These are phyloP conservation scores for Orientallactaga sibirica DNA, from an alignment of 2,797 vertebrate genomes.

Conservation along the genomic window DNA sequence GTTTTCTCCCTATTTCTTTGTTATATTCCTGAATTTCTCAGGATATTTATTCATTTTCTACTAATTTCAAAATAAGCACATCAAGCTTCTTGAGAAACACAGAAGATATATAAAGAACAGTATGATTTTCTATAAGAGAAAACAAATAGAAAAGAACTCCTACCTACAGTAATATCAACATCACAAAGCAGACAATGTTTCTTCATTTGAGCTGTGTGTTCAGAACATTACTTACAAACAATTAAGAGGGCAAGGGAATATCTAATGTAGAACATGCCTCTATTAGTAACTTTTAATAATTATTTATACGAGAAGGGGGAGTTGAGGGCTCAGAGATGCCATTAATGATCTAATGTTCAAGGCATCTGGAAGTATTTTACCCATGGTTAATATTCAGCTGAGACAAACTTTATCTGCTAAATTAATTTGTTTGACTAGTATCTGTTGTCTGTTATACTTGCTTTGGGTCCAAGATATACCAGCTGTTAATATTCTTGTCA, in stretches of 20 bases:
- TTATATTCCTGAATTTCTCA: neutral
- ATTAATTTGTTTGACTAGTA: neutral
- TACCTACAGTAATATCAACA: neutral
- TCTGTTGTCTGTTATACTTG: neutral
- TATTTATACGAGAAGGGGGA: neutral
- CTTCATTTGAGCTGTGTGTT: neutral
- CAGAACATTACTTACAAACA: neutral
- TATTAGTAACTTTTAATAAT: slow-evolving; percentile 16
- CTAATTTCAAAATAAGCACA: slow-evolving; percentile 43
- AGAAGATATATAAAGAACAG: neutral
- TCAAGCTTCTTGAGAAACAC: neutral
- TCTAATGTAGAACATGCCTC: neutral
- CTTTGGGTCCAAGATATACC: neutral
- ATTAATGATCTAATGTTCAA: neutral
- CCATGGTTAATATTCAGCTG: neutral
- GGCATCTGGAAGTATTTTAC: neutral
- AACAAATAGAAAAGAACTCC: neutral
- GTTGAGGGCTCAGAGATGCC: neutral
- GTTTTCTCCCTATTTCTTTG: slow-evolving; percentile 12
- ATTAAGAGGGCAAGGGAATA: neutral
- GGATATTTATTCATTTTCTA: neutral
- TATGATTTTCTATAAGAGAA: slow-evolving; percentile 1
- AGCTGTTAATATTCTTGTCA: slow-evolving; percentile 41
- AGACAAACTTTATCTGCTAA: neutral
- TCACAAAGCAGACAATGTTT: neutral